These are phyloP conservation scores for Oryzias celebensis DNA, from an alignment of 2,113 vertebrate genomes.

Conservation along the genomic window DNA sequence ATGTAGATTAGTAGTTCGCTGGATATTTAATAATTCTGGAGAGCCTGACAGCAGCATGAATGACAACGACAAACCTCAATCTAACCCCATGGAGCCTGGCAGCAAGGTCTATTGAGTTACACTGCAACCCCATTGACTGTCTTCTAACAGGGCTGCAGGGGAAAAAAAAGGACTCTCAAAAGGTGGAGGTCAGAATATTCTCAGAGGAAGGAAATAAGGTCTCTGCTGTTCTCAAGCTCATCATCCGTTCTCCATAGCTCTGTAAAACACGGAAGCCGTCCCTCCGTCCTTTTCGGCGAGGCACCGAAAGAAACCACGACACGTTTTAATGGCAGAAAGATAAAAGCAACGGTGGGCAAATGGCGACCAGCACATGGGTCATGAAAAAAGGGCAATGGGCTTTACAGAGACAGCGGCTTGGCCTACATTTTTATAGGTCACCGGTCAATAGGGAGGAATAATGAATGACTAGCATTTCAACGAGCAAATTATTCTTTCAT, in stretches of 20 bases:
- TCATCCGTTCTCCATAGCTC: constrained; percentile 20
- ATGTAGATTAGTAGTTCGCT: constrained; percentile 29
- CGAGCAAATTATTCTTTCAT: constrained; percentile 24
- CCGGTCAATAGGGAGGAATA: constrained; percentile 57
- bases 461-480: constrained; percentile 47
- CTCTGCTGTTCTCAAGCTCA: constrained; percentile 30
- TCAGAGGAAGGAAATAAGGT: constrained; percentile 2
- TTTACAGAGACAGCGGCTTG: constrained; percentile 23
- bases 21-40: constrained; percentile 37
- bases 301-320: constrained; percentile 15
- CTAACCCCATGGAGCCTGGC: constrained; percentile 13
- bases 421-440: constrained; percentile 52
- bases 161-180: constrained; percentile 21
- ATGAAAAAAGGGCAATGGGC: constrained; percentile 52
- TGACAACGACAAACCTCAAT: constrained; percentile 33
- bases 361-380: constrained; percentile 52
- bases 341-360: constrained; percentile 41
- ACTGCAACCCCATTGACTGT: constrained; percentile 22
- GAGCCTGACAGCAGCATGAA: constrained; percentile 34
- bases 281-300: constrained; percentile 3
- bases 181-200: constrained; percentile 35
- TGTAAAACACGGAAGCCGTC: constrained; percentile 4
- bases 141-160: not conserved
- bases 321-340: constrained; percentile 41
- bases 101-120: constrained; percentile 32